These are phyloP conservation scores for Bujurquina vittata DNA, from an alignment of 2,113 vertebrate species.

Conservation along the genomic window DNA sequence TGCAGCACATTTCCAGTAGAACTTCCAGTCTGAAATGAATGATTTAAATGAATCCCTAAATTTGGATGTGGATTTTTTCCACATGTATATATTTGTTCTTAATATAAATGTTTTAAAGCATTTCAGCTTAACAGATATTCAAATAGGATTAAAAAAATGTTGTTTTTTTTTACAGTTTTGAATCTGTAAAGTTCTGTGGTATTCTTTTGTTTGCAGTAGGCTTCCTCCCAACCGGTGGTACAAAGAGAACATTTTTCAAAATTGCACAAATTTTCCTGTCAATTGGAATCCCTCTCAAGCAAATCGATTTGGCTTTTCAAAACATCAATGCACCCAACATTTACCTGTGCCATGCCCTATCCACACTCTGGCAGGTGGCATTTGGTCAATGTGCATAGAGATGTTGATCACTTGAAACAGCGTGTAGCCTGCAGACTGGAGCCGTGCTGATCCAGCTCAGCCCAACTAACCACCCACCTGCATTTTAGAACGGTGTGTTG, in stretches of 20 bases:
- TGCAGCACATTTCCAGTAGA: constrained; percentile 7
- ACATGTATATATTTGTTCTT: neutral
- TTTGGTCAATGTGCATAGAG: constrained; percentile 48
- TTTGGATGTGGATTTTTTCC: neutral
- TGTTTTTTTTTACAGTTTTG: neutral
- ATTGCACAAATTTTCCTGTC: constrained; percentile 48
- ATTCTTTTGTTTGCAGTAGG: constrained; percentile 20
- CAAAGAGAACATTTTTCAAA: constrained; percentile 57
- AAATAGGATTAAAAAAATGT: neutral
- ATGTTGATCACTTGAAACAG: constrained; percentile 51
- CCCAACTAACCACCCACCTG: constrained; percentile 70
- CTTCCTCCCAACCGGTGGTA: constrained; percentile 22
- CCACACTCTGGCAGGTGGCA: constrained; percentile 50
- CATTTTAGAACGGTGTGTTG: constrained; percentile 33
- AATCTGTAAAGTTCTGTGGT: constrained; percentile 5
- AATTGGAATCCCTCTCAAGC: constrained; percentile 43
- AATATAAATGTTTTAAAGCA: neutral
- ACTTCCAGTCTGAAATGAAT: neutral
- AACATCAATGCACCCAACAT: constrained; percentile 50
- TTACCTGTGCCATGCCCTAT: constrained; percentile 43
- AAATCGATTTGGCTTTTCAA: constrained; percentile 57
- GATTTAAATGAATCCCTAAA: neutral
- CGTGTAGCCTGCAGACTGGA: constrained; percentile 43
- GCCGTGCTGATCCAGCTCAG: constrained; percentile 47
- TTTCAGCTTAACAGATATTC: constrained; percentile 1